Base-by-base conservation (phyloP, 2,113 vertebrate genomes). In the Oryzias javanicus region DNA sequence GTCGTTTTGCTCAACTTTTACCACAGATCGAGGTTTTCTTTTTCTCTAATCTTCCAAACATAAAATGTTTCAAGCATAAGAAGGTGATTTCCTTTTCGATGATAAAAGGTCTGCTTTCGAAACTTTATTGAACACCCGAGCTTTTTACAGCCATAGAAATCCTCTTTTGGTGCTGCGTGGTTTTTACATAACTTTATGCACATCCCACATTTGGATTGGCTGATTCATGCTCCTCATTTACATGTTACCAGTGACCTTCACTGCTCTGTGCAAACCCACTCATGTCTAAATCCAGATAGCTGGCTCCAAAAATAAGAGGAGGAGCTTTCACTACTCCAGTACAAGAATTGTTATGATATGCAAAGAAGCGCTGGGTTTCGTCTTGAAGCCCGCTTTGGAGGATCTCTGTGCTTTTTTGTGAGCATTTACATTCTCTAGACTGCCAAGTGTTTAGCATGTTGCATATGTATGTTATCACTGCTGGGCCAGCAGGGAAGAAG, bases 181-280 rank as follows among this genome's bases (percentile, higher is more conserved):
- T 57, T 64, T 82, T 88, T 87, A 85, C 40, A 50, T 84, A 84
- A 87, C 72, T 57, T 75, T 73, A 83, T 66, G 72, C 67, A 71
- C 76, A 78, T 70, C 77, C 81, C 67, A 79, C 77, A 66, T 78
- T 82, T 75, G 75, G 67, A 84, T 56, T 22, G 55, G 74, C 79
- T 87, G 85, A 87, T 85, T 88, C 86, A 84, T 70, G 60, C 66
- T 41, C 40, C 82, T 81, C 75, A 84, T 89, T 86, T 86, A 66
- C 85, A 84, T 85, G 81, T 74, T 84, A 69, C 67, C 67, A 46
- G 42, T 77, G 82, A 88, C 81, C 86, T 87, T 82, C 62, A 53
- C 60, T 83, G 81, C 70, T 76, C 81, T 60, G 63, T 55, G 13
- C 67, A 66, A 59, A 68, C 85, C 85, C 76, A 86, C 83, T 22